These are phyloP conservation scores for Petrolisthes cinctipes DNA, from an alignment of 2,888 invertebrate species.

Conservation along the genomic window DNA sequence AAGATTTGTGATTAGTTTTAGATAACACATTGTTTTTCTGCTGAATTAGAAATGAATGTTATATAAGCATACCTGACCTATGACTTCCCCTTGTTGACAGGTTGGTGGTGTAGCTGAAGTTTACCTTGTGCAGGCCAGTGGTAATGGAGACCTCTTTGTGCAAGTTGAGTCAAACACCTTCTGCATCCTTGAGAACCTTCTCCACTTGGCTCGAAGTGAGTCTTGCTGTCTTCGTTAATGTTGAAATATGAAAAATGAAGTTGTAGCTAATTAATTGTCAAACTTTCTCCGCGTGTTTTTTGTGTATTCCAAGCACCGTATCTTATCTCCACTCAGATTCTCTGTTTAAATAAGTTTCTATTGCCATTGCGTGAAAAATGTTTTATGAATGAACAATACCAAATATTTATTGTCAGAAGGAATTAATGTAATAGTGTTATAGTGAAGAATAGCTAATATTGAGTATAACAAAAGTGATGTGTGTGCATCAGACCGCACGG, in stretches of 20 bases:
- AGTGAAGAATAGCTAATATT: background rate
- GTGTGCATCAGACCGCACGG: slow-evolving; percentile 68
- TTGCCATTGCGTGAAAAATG: too few species aligned
- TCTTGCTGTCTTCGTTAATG: slow-evolving; percentile 8
- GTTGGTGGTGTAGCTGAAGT: slow-evolving; percentile 70
- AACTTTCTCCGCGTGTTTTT: too few species aligned
- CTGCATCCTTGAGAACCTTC: slow-evolving; percentile 70
- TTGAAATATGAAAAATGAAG: background rate
- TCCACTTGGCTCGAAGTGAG: slow-evolving; percentile 65
- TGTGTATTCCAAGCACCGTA: too few species aligned
- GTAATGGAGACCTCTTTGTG: slow-evolving; percentile 78
- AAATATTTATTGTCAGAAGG: too few species aligned
- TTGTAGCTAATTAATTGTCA: background rate
- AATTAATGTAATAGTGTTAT: too few species aligned
- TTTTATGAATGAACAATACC: too few species aligned
- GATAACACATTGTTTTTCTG: too few species aligned
- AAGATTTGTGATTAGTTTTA: too few species aligned
- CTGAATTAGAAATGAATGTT: too few species aligned
- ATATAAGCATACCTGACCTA: too few species aligned
- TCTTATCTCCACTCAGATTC: too few species aligned
- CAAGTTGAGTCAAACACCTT: slow-evolving; percentile 71
- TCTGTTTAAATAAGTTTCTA: too few species aligned
- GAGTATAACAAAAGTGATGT: slow-evolving; percentile 66
- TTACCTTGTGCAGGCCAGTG: slow-evolving; percentile 76
- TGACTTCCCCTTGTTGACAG: slow-evolving; percentile 12